Evolutionary conservation across 2,113 vertebrate species (phyloP).

Genomic region (Chiloscyllium plagiosum): DNA sequence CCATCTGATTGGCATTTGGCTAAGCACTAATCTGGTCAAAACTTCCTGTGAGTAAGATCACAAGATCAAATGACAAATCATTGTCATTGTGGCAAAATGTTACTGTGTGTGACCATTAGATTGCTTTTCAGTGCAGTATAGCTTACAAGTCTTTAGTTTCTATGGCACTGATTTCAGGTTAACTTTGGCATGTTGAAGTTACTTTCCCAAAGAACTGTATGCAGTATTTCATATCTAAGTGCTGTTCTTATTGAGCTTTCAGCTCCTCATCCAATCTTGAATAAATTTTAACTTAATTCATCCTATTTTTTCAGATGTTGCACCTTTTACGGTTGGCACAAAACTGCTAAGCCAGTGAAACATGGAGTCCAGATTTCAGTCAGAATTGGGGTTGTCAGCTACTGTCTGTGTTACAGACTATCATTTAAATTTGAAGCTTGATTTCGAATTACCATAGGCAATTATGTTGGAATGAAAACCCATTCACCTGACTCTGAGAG

Average conservation of each 20-base stretch:
- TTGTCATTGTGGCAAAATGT: neutral
- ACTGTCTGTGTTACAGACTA: neutral
- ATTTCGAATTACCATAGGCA: neutral
- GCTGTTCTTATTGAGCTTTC: neutral
- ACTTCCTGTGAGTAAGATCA: neutral
- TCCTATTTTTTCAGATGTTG: neutral
- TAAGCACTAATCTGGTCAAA: neutral
- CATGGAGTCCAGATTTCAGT: neutral
- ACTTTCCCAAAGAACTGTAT: neutral
- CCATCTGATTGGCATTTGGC: neutral
- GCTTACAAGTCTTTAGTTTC: neutral
- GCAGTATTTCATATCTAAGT: neutral
- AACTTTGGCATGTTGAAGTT: neutral
- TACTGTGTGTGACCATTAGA: neutral
- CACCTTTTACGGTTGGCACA: neutral
- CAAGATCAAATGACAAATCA: neutral
- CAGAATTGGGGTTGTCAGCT: neutral
- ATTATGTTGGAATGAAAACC: neutral
- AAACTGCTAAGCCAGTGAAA: neutral
- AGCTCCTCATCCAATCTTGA: neutral
- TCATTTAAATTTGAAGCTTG: neutral
- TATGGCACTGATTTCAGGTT: neutral
- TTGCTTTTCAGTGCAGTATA: neutral
- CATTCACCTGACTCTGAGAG: neutral
- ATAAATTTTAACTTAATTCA: neutral